Base-by-base conservation (phyloP, 2,113 vertebrate species). In the Scolopax mira region DNA sequence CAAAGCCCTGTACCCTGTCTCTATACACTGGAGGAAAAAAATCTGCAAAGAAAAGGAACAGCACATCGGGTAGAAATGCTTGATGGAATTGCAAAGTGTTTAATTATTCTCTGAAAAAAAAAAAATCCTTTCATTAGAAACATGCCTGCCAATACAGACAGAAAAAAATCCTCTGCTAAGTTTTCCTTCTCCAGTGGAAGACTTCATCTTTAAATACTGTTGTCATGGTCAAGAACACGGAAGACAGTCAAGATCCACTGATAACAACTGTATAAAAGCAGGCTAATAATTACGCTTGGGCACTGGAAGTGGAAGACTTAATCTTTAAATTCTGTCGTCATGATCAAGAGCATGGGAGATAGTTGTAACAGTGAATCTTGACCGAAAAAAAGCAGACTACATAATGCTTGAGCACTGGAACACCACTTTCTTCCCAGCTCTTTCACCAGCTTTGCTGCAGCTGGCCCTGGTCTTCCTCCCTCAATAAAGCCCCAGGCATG, bases 401-500 rank as follows among this genome's bases (percentile, higher is more conserved):
- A 10, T 22, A 46, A 46, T 21, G 10, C 46, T 46, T 46, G 46
- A 46, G 46, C 46, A 46, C 46, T 46, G 19, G 24, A 57, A 46
- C 7, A 3, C 22, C 1, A 2, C n/a, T 35, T 15, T 51, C n/a
- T 39, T 42, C 57, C 30, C 4, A 19, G 51, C 31, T 57, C 33
- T 5, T 8, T 35, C 13, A 27, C 19, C 4, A 0, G 5, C 37
- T 58, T 33, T 28, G 54, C 23, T 17, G 48, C 42, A n/a, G 80
- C 60, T 30, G 61, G 10, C n/a, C 25, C 85, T 21, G 27, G 9
- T 3, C 25, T 33, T 14, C 33, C 49, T n/a, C 33, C 13, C 77
- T 39, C 33, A 17, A 0, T 14, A 51, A 33, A 60, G 41, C 77
- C 33, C 2, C 0, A 19, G 33, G 6, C 14, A 33, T 0, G 21